Evolutionary conservation across 2,888 invertebrate species (phyloP), one percentile per base, ranked within the genome.

Genomic region (Glyphotaelius pellucidus): DNA sequence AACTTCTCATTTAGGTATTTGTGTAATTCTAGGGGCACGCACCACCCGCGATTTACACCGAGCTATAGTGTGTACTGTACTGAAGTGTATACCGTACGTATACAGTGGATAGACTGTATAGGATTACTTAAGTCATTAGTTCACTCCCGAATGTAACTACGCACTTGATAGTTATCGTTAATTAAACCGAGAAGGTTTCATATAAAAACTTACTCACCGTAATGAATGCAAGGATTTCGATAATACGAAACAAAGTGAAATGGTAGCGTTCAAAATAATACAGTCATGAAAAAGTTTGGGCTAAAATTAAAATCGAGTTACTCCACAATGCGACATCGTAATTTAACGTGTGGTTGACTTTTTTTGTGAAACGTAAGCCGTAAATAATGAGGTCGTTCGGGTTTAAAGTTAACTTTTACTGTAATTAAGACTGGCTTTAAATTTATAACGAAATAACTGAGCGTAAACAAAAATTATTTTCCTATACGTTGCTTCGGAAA

Each of bases 121-220:
- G 92, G 92, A 92, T 92, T 92, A 92, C 92, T 90, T 88, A 47
- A 92, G 90, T 92, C 92, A 90, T 92, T 92, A 92, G 90, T 81
- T 90, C 47, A 80, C 79, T 85, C 32, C 38, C 67, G 25, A 92
- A 90, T 81, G 87, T 85, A 89, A 80, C 84, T 90, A 87, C 87
- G 52, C 90, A 90, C 90, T 90, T 87, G 90, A 90, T 92, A 87
- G 80, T 90, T 90, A 92, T 90, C 91, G 81, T 86, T 47, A 90
- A 90, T 90, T 90, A 90, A 90, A 83, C 90, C 84, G 91, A 85
- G 85, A 47, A 31, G 42, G 90, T 85, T 86, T 90, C 42, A 85
- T 87, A 81, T 86, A 67, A 92, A 86, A 90, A 86, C 85, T 67
- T 90, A 52, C 80, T 84, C 67, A 42, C 47, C 83, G 11, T 89